Base-by-base conservation (phyloP, 2,113 vertebrate genomes). In the Delphinus delphis region DNA sequence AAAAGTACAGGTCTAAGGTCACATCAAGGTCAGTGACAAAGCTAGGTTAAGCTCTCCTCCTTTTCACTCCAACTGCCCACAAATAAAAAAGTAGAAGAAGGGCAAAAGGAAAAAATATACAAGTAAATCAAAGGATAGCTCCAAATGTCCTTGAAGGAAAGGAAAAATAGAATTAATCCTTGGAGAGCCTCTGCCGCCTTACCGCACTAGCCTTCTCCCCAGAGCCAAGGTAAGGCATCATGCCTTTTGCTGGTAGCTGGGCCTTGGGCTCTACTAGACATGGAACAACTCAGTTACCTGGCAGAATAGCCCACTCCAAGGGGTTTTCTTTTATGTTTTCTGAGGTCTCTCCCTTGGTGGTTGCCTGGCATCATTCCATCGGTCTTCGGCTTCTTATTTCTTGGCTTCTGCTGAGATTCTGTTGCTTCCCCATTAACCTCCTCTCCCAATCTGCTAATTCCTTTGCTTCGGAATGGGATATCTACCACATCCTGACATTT, bases 241-340 rank as follows among this genome's bases (percentile, higher is more conserved):
- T 1, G 33, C 5, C 53, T 86, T 90, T 20, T 8, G 25, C 63
- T 36, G 17, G 58, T 62, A 38, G 74, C 50, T 55, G 58, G 38
- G 71, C 65, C 82, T 28, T 85, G 28, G 13, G 68, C 18, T 67
- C 79, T 23, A 50, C 14, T 6, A 76, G 86, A 67, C 44, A 96
- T 58, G 44, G 65, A 92, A 68, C 31, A 67, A 73, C 0, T 41
- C 1, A 84, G 44, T 97, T 98, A 99, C 99, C 99, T 99, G 97
- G 99, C 99, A 3, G 99, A 99, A 93, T 99, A 99, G 50, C 99
- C 99, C 55, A 99, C 98, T 0, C 99, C 99, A 47, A 99, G 98
- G 8, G 99, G 99, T 96, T 99, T 99, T 97, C 99, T 98, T 97
- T 99, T 99, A 77, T 99, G 99, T 95, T 98, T 99, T 50, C 99